These are phyloP conservation scores for Aleiodes alternator DNA, from an alignment of 2,888 invertebrate genomes.

Conservation along the genomic window DNA sequence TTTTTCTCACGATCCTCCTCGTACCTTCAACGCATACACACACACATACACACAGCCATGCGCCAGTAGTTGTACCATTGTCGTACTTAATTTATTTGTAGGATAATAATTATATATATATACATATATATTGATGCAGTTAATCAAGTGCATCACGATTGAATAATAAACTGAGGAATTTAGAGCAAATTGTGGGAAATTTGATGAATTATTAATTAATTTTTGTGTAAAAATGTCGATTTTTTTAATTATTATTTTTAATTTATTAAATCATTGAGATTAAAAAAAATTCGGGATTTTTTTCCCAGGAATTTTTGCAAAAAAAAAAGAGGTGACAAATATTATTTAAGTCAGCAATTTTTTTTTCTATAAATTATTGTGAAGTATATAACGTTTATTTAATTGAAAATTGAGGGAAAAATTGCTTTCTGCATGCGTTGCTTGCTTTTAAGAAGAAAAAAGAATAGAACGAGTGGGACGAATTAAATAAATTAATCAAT, in stretches of 20 bases:
- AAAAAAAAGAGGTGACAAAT: neutral
- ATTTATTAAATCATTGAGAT: slow-evolving; percentile 1
- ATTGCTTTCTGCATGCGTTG: slow-evolving; percentile 16
- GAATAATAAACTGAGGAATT: no score
- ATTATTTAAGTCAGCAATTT: neutral
- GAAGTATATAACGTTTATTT: neutral
- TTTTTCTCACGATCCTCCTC: slow-evolving; percentile 28
- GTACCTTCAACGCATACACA: neutral
- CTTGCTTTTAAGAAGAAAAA: neutral
- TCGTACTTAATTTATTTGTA: slow-evolving; percentile 72
- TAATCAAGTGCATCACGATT: slow-evolving; percentile 2
- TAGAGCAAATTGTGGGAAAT: neutral
- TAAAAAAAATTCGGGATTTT: neutral
- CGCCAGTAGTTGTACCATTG: slow-evolving; percentile 56
- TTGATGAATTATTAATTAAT: neutral
- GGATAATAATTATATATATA: slow-evolving; percentile 46
- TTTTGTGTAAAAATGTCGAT: slow-evolving; percentile 7
- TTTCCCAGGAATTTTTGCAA: neutral
- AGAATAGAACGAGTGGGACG: slow-evolving; percentile 22
- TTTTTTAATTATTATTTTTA: neutral
- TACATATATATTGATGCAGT: slow-evolving; percentile 9
- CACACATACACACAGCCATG: slow-evolving; percentile 14
- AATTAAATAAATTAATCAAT: slow-evolving; percentile 13
- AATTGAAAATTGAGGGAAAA: neutral
- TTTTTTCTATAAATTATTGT: neutral